phyloP scores from a whole-genome alignment of 2,797 vertebrate species.

The Trachurus trachurus region DNA sequence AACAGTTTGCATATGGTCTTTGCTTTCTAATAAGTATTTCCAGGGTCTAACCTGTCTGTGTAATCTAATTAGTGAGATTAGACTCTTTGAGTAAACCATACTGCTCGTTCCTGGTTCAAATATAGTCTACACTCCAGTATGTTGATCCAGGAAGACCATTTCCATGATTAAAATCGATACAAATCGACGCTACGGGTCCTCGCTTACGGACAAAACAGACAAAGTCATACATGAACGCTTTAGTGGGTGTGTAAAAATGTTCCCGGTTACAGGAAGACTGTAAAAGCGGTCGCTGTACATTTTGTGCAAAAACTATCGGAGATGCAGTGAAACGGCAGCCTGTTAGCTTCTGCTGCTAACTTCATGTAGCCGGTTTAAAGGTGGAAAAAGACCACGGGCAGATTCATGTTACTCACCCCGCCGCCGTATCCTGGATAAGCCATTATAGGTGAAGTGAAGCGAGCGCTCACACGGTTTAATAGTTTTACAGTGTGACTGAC shows the following conservation, averaged over 20 bases:
- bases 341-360: not conserved
- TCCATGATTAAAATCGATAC: not conserved
- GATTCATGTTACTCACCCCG: slow-evolving; percentile 78
- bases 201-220: rapidly evolving
- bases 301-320: not conserved
- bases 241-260: too few relatives aligned
- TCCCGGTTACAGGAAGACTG: not conserved
- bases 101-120: not conserved
- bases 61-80: too few relatives aligned
- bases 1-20: not conserved
- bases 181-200: not conserved
- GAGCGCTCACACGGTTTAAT: not conserved
- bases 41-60: too few relatives aligned
- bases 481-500: not conserved
- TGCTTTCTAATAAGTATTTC: not conserved
- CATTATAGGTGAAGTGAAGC: slow-evolving; percentile 56
- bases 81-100: too few relatives aligned
- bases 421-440: slow-evolving; percentile 87
- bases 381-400: not conserved
- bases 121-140: too few relatives aligned
- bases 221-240: rapidly evolving
- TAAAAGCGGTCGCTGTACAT: not conserved
- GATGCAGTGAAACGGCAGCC: not conserved
- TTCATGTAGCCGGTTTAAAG: not conserved
- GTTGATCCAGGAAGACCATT: slow-evolving; percentile 23